Percentiles rank a stretch among this genome's conserved stretches.
These are phyloP conservation scores for Lottia scabra DNA, from an alignment of 2,888 invertebrate species.

Conservation along the genomic window DNA sequence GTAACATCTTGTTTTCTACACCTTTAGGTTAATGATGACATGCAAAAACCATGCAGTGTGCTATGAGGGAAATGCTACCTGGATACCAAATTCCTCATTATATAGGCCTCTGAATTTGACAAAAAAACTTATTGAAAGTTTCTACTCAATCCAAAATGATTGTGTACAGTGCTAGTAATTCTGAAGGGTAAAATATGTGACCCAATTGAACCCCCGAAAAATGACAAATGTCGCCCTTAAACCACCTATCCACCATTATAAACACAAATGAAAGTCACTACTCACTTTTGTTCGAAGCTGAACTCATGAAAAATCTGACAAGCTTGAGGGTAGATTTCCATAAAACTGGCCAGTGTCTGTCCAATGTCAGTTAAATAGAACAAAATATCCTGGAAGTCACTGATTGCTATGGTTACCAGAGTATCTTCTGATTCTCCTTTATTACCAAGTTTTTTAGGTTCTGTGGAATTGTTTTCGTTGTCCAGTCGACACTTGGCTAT, in stretches of 20 bases:
- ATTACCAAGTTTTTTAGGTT: slow-evolving; percentile 57
- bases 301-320: slow-evolving; percentile 73
- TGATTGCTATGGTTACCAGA: slow-evolving; percentile 52
- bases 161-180: too few species aligned
- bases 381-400: slow-evolving; percentile 76
- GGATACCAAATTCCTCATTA: too few species aligned
- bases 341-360: slow-evolving; percentile 77
- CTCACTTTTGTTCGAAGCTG: slow-evolving; percentile 66
- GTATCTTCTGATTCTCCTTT: slow-evolving; percentile 17
- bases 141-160: too few species aligned
- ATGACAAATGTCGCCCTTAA: too few species aligned
- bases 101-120: too few species aligned
- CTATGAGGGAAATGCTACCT: too few species aligned
- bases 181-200: too few species aligned
- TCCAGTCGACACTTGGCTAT: slow-evolving; percentile 55
- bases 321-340: slow-evolving; percentile 77
- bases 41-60: too few species aligned
- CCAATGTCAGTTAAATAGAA: slow-evolving; percentile 79
- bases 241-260: neutral
- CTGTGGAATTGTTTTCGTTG: slow-evolving; percentile 23
- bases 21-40: too few species aligned
- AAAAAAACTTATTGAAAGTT: too few species aligned
- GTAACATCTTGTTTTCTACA: too few species aligned
- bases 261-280: slow-evolving; percentile 61
- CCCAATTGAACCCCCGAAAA: too few species aligned